Evolutionary conservation across 1,140 invertebrate genomes (phyloP).

Genomic region (Leptestheria dahalacensis): DNA sequence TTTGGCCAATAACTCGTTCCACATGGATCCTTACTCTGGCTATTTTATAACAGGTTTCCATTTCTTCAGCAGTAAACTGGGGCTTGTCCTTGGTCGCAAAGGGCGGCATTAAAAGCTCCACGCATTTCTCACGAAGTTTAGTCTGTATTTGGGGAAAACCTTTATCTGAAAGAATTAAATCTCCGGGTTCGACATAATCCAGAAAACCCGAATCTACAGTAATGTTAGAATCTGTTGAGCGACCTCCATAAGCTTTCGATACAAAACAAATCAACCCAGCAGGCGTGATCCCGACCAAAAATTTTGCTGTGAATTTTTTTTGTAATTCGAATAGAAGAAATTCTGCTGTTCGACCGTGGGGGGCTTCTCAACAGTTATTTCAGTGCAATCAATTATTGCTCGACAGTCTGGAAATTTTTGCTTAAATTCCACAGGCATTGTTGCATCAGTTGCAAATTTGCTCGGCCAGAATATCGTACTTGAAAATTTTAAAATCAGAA

Average conservation of each 20-base stretch:
- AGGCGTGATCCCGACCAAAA: no score
- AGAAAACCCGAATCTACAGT: no score
- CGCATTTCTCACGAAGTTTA: background rate
- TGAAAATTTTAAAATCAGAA: background rate
- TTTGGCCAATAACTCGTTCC: background rate
- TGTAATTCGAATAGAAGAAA: no score
- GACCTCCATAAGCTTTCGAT: no score
- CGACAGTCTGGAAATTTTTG: background rate
- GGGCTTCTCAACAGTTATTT: background rate
- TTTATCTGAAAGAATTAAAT: background rate
- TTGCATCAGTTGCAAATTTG: background rate
- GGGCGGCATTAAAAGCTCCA: background rate
- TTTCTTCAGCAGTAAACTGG: background rate
- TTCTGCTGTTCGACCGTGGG: background rate
- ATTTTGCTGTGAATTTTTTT: no score
- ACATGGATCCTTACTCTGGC: background rate
- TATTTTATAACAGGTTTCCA: background rate
- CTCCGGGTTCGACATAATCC: no score
- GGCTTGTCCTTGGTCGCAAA: background rate
- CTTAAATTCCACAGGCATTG: background rate
- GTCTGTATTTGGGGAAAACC: background rate
- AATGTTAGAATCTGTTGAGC: no score
- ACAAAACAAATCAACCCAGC: no score
- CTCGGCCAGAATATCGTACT: background rate
- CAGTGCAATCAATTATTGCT: background rate